Conservation (phyloP, 2,888 invertebrate species). For the Ectemnius cavifrons region DNA sequence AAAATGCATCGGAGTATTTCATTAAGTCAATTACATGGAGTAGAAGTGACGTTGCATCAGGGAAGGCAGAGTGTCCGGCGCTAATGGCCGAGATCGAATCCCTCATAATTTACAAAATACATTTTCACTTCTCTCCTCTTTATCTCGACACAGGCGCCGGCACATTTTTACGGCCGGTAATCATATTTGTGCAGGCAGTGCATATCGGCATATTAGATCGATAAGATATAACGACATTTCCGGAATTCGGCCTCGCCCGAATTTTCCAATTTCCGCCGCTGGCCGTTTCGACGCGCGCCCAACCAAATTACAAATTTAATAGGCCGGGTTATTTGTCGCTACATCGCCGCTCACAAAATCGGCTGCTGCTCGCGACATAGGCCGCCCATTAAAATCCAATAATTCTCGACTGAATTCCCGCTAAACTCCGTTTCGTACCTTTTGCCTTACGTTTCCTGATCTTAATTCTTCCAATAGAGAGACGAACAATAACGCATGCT, state of each 20-base stretch:
- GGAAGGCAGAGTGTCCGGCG: not conserved
- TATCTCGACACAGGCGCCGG: not conserved
- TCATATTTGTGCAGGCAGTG: constrained; percentile 4
- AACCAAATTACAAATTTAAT: constrained; percentile 22
- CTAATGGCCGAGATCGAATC: not conserved
- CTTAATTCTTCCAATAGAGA: no score
- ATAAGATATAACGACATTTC: constrained; percentile 16
- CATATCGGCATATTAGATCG: constrained; percentile 16
- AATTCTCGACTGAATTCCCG: constrained; percentile 14
- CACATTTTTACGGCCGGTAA: constrained; percentile 14
- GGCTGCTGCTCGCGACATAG: constrained; percentile 1
- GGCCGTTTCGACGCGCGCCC: not conserved
- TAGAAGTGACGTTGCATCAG: no score
- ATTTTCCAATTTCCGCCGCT: constrained; percentile 15
- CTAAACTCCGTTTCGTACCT: constrained; percentile 8
- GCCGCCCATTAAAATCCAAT: constrained; percentile 29
- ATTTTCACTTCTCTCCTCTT: not conserved
- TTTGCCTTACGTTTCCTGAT: constrained; percentile 13
- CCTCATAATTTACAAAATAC: constrained; percentile 2
- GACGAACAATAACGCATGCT: no score
- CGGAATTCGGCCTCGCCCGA: constrained; percentile 13
- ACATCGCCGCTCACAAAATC: constrained; percentile 9
- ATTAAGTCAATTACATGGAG: no score
- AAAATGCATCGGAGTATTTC: no score
- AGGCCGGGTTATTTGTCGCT: constrained; percentile 21